Evolutionary conservation across 2,888 invertebrate species (phyloP), one percentile per base, ranked within the genome.

Genomic region (Caenorhabditis auriculariae): DNA sequence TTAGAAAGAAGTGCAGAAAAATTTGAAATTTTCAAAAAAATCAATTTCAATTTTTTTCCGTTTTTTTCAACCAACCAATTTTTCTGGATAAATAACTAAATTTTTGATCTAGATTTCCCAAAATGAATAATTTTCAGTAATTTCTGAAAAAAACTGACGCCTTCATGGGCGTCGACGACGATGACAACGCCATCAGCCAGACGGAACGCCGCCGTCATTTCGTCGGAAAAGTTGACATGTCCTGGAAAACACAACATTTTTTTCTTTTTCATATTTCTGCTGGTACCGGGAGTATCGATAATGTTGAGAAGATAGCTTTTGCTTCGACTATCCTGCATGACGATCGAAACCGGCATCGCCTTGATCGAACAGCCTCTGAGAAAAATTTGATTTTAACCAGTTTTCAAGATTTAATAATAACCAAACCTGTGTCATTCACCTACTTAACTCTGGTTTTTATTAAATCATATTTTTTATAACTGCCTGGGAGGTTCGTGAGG

Each of bases 141-240:
- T 54, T 53, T 17, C 15, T 52, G 15, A 55, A 5, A 59, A 26
- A 15, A 17, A 38, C 39, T 56, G 41, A 86, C 94, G 53, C 98
- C 98, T 84, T 98, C 98, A 0, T 96, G 95, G 0, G 95, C 96
- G 84, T 99, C 98, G 5, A 98, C 90, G 81, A 99, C 91, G 1
- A 99, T 84, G 1, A 96, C 90, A 7, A 93, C 91, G 42, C 93
- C 94, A 86, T 89, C 89, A 77, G 87, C 87, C 6, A 95, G 86
- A 61, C 98, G 88, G 85, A 94, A 90, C 0, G 95, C 93, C 3
- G 98, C 95, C 0, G 96, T 94, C 3, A 91, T 93, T 85, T 98
- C 98, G 84, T 99, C 98, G 28, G 95, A 95, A 83, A 96, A 98
- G 83, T 99, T 99, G 0, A 99, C 96, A 85, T 99, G 98, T 1